Evolutionary conservation across 2,113 vertebrate genomes (phyloP).

Genomic region (Illadopsis cleaveri): DNA sequence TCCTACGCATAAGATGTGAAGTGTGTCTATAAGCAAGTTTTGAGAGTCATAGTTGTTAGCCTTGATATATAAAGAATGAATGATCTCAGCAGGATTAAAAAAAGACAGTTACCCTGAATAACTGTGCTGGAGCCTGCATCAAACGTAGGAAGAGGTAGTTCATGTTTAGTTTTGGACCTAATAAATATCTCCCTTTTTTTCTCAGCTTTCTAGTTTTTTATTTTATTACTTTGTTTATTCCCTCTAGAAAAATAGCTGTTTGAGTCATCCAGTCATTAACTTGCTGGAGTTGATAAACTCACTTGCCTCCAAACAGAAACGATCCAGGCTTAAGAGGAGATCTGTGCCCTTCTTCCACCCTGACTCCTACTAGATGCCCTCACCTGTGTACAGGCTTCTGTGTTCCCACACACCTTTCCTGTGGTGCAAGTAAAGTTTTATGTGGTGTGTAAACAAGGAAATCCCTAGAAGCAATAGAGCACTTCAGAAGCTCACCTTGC

Average conservation of each 20-base stretch:
- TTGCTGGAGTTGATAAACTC: neutral
- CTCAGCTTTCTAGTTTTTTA: neutral
- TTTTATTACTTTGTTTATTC: neutral
- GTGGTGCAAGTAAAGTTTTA: neutral
- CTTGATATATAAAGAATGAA: neutral
- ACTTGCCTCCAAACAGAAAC: neutral
- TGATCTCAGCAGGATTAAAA: neutral
- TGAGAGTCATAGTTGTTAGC: neutral
- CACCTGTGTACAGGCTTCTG: neutral
- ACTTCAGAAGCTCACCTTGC: neutral
- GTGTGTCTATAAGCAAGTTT: neutral
- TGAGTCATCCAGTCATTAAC: neutral
- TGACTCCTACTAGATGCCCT: neutral
- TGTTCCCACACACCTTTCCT: neutral
- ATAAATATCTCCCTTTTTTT: neutral
- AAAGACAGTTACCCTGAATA: neutral
- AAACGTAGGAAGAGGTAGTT: neutral
- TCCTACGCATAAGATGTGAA: neutral
- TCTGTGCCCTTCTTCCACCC: neutral
- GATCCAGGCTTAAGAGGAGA: neutral
- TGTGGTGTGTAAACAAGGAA: conserved; percentile 7
- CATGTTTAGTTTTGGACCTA: neutral
- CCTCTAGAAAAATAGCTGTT: neutral
- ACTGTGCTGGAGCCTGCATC: neutral
- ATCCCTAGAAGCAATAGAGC: conserved; percentile 16